Conservation (phyloP, 2,888 invertebrate species). For the Calameuta idolon region DNA sequence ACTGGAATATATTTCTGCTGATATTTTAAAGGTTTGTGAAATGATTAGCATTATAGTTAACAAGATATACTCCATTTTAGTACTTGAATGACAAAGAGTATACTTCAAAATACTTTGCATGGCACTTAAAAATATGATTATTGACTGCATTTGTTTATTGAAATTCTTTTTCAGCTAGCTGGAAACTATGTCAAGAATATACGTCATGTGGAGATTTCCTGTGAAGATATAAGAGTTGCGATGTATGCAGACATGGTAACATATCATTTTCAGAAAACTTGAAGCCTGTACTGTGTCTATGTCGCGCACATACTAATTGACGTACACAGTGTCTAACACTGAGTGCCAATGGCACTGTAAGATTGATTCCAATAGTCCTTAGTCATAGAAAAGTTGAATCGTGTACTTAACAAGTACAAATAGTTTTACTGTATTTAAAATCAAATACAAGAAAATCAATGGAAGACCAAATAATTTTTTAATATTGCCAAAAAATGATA, state of each 20-base stretch:
- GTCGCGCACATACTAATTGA: conserved; percentile 31
- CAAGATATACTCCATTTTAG: background rate
- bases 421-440: background rate
- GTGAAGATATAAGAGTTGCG: conserved; percentile 95
- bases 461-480: background rate
- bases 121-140: background rate
- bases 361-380: conserved; percentile 11
- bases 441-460: background rate
- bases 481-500: background rate
- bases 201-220: conserved; percentile 89
- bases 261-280: conserved; percentile 39
- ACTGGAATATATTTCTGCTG: conserved; percentile 94
- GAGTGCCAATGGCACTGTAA: conserved; percentile 4
- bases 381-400: background rate
- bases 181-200: conserved; percentile 98
- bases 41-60: background rate
- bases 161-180: conserved; percentile 74
- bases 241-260: conserved; percentile 97
- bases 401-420: background rate
- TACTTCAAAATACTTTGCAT: background rate
- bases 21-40: conserved; percentile 83
- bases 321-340: conserved; percentile 6
- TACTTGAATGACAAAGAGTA: background rate
- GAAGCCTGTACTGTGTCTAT: conserved; percentile 37
- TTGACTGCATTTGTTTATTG: background rate